Evolutionary conservation across 2,797 vertebrate genomes (phyloP), one percentile per base, ranked within the genome.

Genomic region (Muscicapa comitata): DNA sequence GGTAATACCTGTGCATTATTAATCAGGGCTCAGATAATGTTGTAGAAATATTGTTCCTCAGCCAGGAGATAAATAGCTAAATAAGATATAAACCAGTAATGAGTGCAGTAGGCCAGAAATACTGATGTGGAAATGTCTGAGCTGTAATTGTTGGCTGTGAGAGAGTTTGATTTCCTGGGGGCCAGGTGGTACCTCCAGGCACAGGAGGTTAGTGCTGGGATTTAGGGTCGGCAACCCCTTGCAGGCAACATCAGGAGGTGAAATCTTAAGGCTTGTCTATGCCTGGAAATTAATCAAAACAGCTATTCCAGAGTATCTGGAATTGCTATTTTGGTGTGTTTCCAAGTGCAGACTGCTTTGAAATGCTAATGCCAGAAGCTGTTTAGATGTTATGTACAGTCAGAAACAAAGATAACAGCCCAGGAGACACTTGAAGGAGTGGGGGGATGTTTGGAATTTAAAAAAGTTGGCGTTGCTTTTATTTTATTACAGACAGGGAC

Each of bases 151-250:
- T 67, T 94, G 94, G 86, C 94, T 82, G 47, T 47, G 71, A 57
- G 70, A 70, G 67, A 45, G 45, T 66, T 84, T 66, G 63, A 65
- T 93, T 95, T 96, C 71, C 77, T 86, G 13, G 67, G 85, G 57
- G 77, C 79, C 88, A 65, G 77, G 88, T 88, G 90, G 88, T 94
- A 92, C 93, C 86, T 95, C 92, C 94, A 95, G 92, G 93, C 83
- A 96, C 86, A 20, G 71, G 37, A 95, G 85, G 84, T 85, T 77
- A 67, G 42, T 1, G 2, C 59, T 91, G 91, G 35, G 92, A 71
- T 87, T 53, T 79, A 38, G 54, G 90, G 83, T 93, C 93, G 94
- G 63, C 45, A 75, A 14, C 62, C 70, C 28, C 0, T 84, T 43
- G 31, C 67, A 93, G 73, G 55, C 86, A 92, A 23, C 88, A 82